Percentiles rank a stretch among this genome's conserved stretches.
phyloP scores from a whole-genome alignment of 2,888 invertebrate species.

The Cheilosia variabilis region DNA sequence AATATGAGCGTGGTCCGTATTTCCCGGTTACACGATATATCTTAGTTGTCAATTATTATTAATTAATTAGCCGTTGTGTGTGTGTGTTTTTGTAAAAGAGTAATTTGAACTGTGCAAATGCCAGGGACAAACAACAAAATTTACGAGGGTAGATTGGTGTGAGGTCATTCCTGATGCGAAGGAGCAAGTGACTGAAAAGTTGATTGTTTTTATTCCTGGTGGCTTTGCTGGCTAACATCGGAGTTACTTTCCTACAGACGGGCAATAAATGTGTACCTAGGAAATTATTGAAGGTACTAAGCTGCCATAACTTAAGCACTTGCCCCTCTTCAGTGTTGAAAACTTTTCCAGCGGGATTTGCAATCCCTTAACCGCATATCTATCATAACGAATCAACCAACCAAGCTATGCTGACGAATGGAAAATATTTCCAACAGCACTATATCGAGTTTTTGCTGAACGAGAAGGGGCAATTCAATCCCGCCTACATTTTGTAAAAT shows the following conservation, averaged over 20 bases:
- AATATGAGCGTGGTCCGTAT: slow-evolving; percentile 36
- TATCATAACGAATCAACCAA: too few relatives aligned
- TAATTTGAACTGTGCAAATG: slow-evolving; percentile 18
- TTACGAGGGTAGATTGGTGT: background rate
- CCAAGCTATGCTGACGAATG: too few relatives aligned
- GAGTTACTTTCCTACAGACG: background rate
- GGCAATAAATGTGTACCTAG: background rate
- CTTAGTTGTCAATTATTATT: slow-evolving; percentile 54
- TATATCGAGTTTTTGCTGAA: too few relatives aligned
- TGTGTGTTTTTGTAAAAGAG: background rate
- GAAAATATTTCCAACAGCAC: too few relatives aligned
- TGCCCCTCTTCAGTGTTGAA: too few relatives aligned
- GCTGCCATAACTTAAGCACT: too few relatives aligned
- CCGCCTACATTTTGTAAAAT: too few relatives aligned
- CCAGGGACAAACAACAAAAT: slow-evolving; percentile 1
- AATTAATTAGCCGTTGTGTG: slow-evolving; percentile 43
- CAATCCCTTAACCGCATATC: too few relatives aligned
- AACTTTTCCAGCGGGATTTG: too few relatives aligned
- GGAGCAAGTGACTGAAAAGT: background rate
- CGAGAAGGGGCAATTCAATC: too few relatives aligned
- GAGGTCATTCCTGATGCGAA: background rate
- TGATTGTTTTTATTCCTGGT: background rate
- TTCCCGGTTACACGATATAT: slow-evolving; percentile 39
- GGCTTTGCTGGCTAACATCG: background rate
- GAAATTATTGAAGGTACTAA: background rate